Evolutionary conservation across 2,797 vertebrate genomes (phyloP).

Genomic region (Tachyglossus aculeatus): DNA sequence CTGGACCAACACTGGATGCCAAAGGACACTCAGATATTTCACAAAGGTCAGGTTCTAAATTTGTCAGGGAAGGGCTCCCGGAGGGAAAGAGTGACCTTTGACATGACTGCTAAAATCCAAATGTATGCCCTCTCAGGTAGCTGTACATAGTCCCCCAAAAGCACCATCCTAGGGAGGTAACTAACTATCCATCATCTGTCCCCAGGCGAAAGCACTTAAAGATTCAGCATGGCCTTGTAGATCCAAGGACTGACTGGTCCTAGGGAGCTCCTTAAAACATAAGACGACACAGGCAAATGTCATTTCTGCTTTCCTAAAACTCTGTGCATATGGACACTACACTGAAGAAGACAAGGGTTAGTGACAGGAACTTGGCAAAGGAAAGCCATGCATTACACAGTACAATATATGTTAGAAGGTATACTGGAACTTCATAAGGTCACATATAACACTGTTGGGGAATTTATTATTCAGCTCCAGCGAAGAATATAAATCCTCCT

Average conservation of each 20-base stretch:
- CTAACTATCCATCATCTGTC: too few relatives aligned
- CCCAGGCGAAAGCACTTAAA: slow-evolving; percentile 26
- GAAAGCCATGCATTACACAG: not conserved
- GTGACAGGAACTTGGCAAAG: slow-evolving; percentile 4
- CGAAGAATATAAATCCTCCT: slow-evolving; percentile 53
- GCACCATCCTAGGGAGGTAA: too few relatives aligned
- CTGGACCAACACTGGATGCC: not conserved
- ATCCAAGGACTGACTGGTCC: too few relatives aligned
- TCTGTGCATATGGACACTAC: not conserved
- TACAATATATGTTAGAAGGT: slow-evolving; percentile 12
- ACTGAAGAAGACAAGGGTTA: slow-evolving; percentile 1
- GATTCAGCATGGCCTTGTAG: too few relatives aligned
- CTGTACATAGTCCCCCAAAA: too few relatives aligned
- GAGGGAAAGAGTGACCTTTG: not conserved
- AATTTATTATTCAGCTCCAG: slow-evolving; percentile 41
- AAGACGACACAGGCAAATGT: not conserved
- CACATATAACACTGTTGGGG: slow-evolving; percentile 37
- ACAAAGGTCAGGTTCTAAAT: slow-evolving; percentile 18
- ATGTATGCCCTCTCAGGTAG: too few relatives aligned
- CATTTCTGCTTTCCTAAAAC: not conserved
- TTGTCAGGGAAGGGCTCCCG: not conserved
- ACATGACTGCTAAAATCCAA: too few relatives aligned
- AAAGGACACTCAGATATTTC: not conserved
- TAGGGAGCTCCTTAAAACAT: too few relatives aligned
- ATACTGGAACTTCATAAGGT: slow-evolving; percentile 54